phyloP scores from a whole-genome alignment of 2,888 invertebrate genomes.

The Drosophila cognata region DNA sequence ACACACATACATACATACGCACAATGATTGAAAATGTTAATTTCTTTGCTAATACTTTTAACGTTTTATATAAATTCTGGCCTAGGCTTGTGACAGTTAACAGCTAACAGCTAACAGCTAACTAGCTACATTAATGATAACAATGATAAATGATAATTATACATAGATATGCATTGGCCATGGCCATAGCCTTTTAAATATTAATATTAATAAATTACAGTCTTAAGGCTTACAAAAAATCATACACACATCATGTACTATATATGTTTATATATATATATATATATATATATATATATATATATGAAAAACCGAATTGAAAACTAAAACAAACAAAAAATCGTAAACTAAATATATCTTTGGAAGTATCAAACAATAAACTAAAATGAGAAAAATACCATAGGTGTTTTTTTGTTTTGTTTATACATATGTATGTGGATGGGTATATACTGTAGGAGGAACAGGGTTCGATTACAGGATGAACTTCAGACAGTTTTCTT shows the following conservation, averaged over 20 bases:
- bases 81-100: constrained; percentile 63
- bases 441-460: constrained; percentile 39
- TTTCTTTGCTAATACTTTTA: constrained; percentile 70
- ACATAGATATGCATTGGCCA: constrained; percentile 47
- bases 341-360: constrained; percentile 74
- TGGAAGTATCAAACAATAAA: constrained; percentile 77
- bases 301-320: constrained; percentile 42
- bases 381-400: constrained; percentile 49
- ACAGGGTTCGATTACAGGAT: constrained; percentile 35
- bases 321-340: constrained; percentile 52
- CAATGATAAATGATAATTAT: constrained; percentile 49
- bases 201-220: constrained; percentile 70
- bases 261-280: constrained; percentile 1
- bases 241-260: constrained; percentile 13
- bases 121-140: constrained; percentile 38
- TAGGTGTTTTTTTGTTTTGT: constrained; percentile 12
- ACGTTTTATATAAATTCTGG: constrained; percentile 60
- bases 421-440: constrained; percentile 8
- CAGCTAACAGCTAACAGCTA: constrained; percentile 53
- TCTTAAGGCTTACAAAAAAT: constrained; percentile 62
- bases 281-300: constrained; percentile 5
- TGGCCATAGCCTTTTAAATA: constrained; percentile 31
- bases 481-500: constrained; percentile 27
- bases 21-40: constrained; percentile 24
- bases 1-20: neutral